Conservation (phyloP, 1,140 invertebrate genomes). For the Muscidifurax raptorellus region DNA sequence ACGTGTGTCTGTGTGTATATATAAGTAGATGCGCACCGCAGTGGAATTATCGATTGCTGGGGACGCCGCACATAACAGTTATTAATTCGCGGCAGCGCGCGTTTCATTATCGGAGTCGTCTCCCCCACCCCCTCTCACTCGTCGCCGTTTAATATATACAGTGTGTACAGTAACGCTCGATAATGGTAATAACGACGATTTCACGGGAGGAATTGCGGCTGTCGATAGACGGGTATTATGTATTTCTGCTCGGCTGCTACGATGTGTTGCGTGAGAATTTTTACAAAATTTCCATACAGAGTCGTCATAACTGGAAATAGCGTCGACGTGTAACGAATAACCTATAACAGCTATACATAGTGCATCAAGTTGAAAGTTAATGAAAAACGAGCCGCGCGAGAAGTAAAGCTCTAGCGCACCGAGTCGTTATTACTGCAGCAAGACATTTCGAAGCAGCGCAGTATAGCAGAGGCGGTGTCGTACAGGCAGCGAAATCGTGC, state of each 20-base stretch:
- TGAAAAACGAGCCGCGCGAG: neutral
- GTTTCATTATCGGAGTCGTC: constrained; percentile 33
- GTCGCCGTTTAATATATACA: constrained; percentile 3
- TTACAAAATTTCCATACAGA: too few relatives aligned
- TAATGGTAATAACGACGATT: constrained; percentile 42
- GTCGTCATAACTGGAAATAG: too few relatives aligned
- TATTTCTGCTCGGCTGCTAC: too few relatives aligned
- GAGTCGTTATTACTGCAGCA: constrained; percentile 12
- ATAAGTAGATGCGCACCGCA: neutral
- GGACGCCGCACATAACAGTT: constrained; percentile 7
- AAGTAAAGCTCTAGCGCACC: neutral
- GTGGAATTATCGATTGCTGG: constrained; percentile 28
- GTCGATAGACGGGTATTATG: too few relatives aligned
- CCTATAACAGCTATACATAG: too few relatives aligned
- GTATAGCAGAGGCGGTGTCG: neutral
- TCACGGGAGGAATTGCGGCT: neutral
- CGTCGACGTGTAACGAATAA: neutral
- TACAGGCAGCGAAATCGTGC: neutral
- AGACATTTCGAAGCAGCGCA: neutral
- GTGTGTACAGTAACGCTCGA: constrained; percentile 11
- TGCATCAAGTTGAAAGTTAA: neutral
- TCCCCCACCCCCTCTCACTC: neutral
- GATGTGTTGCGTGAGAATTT: too few relatives aligned
- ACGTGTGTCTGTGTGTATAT: neutral
- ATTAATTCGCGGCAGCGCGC: constrained; percentile 33